Evolutionary conservation across 2,888 invertebrate species (phyloP), one percentile per base, ranked within the genome.

Genomic region (Desoria tigrina): DNA sequence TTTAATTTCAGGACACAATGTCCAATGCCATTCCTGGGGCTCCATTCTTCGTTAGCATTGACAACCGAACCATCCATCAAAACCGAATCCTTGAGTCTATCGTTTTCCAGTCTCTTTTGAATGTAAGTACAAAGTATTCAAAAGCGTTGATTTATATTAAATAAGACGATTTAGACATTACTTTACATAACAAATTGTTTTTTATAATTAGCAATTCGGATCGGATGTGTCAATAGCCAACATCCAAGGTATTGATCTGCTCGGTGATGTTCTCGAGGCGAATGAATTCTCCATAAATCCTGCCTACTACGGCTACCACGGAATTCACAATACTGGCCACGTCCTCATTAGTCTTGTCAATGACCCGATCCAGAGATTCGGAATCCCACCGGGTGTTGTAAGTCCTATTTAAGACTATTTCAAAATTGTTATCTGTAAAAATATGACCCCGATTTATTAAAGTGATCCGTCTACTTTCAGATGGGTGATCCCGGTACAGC

Each of bases 181-280:
- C n/a, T n/a, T n/a, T n/a, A n/a, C n/a, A n/a, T n/a, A n/a, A n/a
- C n/a, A n/a, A n/a, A n/a, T n/a, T n/a, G n/a, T n/a, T n/a, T n/a
- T n/a, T n/a, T n/a, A n/a, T n/a, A n/a, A n/a, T n/a, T n/a, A n/a
- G n/a, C n/a, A n/a, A n/a, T n/a, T n/a, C n/a, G n/a, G n/a, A n/a
- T n/a, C n/a, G n/a, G n/a, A n/a, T n/a, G n/a, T 32, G 6, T n/a
- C n/a, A n/a, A n/a, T n/a, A n/a, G n/a, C n/a, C n/a, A n/a, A n/a
- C n/a, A n/a, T n/a, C n/a, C n/a, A n/a, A n/a, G 57, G 57, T 23
- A 90, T 92, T 75, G 89, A 92, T 77, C 81, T 85, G 11, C 82
- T 93, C 21, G 92, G 92, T 16, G 90, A 92, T 79, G 84, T 92
- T 76, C 82, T 92, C 78, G 92, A 92, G 80, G 84, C 90, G 0